These are phyloP conservation scores for Tenebrosternarchus preto DNA, from an alignment of 2,113 vertebrate species.

Conservation along the genomic window DNA sequence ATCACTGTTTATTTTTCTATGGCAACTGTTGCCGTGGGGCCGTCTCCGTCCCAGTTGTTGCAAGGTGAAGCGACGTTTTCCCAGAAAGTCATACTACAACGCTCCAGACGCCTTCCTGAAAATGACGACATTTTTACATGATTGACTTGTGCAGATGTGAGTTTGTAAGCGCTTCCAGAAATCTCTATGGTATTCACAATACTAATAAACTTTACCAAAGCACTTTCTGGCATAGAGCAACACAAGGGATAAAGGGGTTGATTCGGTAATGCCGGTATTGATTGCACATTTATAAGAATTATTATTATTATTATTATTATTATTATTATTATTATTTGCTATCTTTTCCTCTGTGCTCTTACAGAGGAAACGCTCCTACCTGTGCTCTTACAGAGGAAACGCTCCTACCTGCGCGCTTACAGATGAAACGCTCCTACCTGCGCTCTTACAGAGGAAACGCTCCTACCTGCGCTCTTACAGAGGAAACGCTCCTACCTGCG, in stretches of 20 bases:
- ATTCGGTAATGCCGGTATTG: no score
- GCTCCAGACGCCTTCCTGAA: conserved; percentile 20
- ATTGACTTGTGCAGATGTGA: background rate
- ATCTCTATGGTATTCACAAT: conserved; percentile 8
- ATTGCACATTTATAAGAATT: no score
- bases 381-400: conserved; percentile 10
- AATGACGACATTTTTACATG: background rate
- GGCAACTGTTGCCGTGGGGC: conserved; percentile 38
- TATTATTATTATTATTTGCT: no score
- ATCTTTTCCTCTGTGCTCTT: background rate
- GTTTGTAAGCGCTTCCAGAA: conserved; percentile 14
- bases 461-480: no score
- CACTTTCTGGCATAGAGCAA: conserved; percentile 16
- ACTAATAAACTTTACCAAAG: conserved; percentile 46
- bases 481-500: no score
- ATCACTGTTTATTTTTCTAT: conserved; percentile 10
- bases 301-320: no score
- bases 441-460: no score
- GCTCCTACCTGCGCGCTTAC: no score
- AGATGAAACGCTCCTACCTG: no score
- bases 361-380: background rate
- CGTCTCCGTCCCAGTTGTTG: conserved; percentile 29
- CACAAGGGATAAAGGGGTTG: conserved; percentile 4
- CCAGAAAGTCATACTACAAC: conserved; percentile 36
- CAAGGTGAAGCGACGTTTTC: conserved; percentile 25